Evolutionary conservation across 2,888 invertebrate species (phyloP).

Genomic region (Pteria penguin): DNA sequence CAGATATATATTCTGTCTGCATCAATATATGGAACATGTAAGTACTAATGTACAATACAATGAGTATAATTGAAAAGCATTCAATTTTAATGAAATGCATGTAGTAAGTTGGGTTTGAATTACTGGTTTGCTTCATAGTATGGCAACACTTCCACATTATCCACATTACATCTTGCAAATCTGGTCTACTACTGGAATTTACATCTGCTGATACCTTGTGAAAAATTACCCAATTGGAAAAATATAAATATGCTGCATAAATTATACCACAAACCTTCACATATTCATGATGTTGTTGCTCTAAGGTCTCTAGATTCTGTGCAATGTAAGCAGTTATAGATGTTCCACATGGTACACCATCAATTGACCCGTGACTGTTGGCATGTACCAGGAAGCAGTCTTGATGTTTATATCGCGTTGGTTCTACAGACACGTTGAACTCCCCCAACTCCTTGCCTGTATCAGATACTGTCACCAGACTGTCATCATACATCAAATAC

Average conservation of each 20-base stretch:
- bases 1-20: too few species aligned
- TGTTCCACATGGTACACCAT: slow-evolving; percentile 80
- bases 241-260: background rate
- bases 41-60: too few species aligned
- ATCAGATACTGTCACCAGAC: slow-evolving; percentile 77
- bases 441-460: slow-evolving; percentile 79
- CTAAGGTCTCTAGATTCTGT: slow-evolving; percentile 76
- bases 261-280: slow-evolving; percentile 73
- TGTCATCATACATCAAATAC: slow-evolving; percentile 77
- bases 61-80: too few species aligned
- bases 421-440: slow-evolving; percentile 75
- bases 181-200: too few species aligned
- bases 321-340: slow-evolving; percentile 78
- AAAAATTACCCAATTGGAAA: background rate
- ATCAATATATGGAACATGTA: too few species aligned
- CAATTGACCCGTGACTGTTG: slow-evolving; percentile 79
- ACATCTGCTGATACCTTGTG: too few species aligned
- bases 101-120: too few species aligned
- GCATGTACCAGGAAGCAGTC: slow-evolving; percentile 79
- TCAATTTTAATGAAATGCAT: too few species aligned
- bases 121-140: too few species aligned
- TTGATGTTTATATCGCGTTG: slow-evolving; percentile 67
- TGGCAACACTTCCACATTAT: too few species aligned
- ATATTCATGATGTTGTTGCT: slow-evolving; percentile 80
- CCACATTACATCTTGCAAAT: too few species aligned